Conservation (phyloP, 2,888 invertebrate genomes). For the Zele albiditarsus region DNA sequence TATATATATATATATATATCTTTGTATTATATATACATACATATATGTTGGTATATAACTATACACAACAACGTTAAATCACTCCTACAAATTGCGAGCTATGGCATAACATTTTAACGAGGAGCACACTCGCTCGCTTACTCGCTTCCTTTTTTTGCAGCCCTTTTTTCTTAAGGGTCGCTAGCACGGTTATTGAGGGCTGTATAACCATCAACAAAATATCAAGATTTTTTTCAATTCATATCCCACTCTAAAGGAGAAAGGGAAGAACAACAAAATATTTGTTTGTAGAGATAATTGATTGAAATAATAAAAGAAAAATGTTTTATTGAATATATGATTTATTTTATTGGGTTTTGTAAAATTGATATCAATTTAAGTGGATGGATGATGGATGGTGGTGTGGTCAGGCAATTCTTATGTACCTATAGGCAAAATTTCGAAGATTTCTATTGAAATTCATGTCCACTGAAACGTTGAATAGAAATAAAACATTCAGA, state of each 20-base stretch:
- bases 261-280: conserved; percentile 37
- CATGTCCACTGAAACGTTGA: no score
- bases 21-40: conserved; percentile 51
- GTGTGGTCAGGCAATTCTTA: no score
- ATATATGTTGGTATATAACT: conserved; percentile 8
- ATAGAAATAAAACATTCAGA: not conserved
- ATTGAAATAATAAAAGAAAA: not conserved
- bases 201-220: conserved; percentile 46
- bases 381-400: no score
- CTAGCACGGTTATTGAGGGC: conserved; percentile 20
- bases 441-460: no score
- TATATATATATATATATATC: conserved; percentile 52
- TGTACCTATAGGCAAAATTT: no score
- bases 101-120: conserved; percentile 65
- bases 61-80: conserved; percentile 37
- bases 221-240: conserved; percentile 40
- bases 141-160: conserved; percentile 28
- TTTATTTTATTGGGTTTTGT: no score
- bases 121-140: conserved; percentile 44
- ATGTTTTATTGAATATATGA: not conserved
- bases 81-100: conserved; percentile 62
- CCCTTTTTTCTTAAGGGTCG: conserved; percentile 46
- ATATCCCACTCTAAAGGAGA: conserved; percentile 26
- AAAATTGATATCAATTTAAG: no score
- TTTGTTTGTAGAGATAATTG: not conserved